Evolutionary conservation across 2,113 vertebrate species (phyloP).

Genomic region (Microcebus jonahi): DNA sequence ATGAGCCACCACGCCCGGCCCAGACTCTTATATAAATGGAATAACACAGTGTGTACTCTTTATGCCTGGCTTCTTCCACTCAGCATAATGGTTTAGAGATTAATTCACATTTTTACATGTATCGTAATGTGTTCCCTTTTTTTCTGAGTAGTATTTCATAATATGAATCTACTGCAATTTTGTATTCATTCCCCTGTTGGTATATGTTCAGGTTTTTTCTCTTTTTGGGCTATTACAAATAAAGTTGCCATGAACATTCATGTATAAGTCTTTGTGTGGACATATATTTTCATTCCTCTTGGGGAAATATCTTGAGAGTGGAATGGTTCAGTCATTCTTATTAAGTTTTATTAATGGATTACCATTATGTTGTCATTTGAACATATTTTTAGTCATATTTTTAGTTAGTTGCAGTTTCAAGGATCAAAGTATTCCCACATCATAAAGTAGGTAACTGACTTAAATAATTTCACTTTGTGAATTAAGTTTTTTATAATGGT

Average conservation of each 20-base stretch:
- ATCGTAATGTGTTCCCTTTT: background rate
- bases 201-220: background rate
- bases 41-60: background rate
- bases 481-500: background rate
- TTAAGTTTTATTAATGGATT: background rate
- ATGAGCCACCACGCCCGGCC: too few species aligned
- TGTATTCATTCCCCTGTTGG: background rate
- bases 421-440: background rate
- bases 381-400: background rate
- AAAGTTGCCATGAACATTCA: background rate
- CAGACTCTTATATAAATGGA: background rate
- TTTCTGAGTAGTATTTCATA: background rate
- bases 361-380: background rate
- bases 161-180: background rate
- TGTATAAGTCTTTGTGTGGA: background rate
- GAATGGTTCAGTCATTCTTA: background rate
- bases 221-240: background rate
- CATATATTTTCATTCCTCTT: background rate
- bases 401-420: conserved; percentile 53
- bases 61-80: background rate
- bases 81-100: background rate
- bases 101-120: background rate
- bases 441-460: background rate
- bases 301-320: background rate
- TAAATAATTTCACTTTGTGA: conserved; percentile 8